phyloP scores from a whole-genome alignment of 2,113 vertebrate species.

The Rhabdomys dilectus region DNA sequence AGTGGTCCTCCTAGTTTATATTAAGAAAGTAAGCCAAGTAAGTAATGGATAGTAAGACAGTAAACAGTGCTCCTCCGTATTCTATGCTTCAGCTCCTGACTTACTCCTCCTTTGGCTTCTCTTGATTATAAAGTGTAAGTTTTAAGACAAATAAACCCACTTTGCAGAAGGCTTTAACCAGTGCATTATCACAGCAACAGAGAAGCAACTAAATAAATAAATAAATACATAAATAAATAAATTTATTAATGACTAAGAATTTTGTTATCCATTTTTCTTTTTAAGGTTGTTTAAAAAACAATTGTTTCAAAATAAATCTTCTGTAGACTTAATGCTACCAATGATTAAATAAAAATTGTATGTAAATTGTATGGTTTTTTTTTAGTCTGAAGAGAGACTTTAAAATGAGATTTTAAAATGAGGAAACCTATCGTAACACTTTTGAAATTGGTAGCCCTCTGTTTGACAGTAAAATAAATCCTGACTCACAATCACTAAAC shows the following conservation, averaged over 20 bases:
- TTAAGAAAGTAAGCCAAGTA: not conserved
- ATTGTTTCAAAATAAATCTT: constrained; percentile 45
- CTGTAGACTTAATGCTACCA: not conserved
- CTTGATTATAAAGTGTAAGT: not conserved
- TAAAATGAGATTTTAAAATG: not conserved
- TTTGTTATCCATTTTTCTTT: not conserved
- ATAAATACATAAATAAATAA: not conserved
- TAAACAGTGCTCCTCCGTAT: not conserved
- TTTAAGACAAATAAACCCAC: not conserved
- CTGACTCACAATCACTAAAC: constrained; percentile 25
- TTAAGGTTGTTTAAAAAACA: constrained; percentile 5
- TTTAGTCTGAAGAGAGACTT: not conserved
- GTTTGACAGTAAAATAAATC: not conserved
- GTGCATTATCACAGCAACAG: not conserved
- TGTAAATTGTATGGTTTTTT: constrained; percentile 26
- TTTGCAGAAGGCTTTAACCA: not conserved
- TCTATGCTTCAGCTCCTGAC: not conserved
- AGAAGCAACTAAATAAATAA: no score
- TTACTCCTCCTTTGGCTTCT: not conserved
- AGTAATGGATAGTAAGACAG: not conserved
- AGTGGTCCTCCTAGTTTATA: not conserved
- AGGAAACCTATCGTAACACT: not conserved
- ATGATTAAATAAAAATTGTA: constrained; percentile 6
- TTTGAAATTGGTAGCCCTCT: not conserved
- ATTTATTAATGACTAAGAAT: constrained; percentile 10